Conservation (phyloP, 2,797 vertebrate species). For the Etheostoma nigrum region DNA sequence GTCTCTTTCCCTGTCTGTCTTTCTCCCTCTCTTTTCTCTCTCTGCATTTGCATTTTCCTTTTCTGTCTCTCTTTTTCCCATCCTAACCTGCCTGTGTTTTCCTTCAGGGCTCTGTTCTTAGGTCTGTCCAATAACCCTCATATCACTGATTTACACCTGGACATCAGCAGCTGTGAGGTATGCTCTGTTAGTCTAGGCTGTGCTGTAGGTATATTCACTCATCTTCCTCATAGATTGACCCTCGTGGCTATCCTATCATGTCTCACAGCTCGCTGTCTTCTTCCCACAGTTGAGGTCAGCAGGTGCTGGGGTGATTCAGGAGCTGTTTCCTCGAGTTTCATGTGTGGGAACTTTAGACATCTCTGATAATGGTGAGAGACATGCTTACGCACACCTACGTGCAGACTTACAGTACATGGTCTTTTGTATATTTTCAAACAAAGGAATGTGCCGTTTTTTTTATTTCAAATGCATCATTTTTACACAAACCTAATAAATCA, state of each 20-base stretch:
- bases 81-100: conserved; percentile 33
- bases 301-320: conserved; percentile 91
- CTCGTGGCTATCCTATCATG: conserved; percentile 42
- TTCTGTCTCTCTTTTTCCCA: neutral
- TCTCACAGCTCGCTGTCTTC: conserved; percentile 49
- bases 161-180: conserved; percentile 95
- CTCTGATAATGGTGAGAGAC: conserved; percentile 90
- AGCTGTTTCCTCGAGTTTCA: conserved; percentile 89
- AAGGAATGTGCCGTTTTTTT: neutral
- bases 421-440: neutral
- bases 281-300: conserved; percentile 88
- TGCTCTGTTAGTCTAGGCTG: conserved; percentile 26
- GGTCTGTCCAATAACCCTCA: conserved; percentile 93
- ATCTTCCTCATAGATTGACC: conserved; percentile 37
- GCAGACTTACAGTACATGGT: neutral
- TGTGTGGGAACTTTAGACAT: conserved; percentile 91
- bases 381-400: neutral
- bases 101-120: conserved; percentile 90
- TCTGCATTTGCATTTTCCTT: neutral
- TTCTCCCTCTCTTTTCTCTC: neutral
- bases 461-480: neutral
- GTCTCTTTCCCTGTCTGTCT: neutral
- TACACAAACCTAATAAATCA: neutral
- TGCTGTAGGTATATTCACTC: conserved; percentile 37
- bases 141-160: conserved; percentile 92